phyloP scores from a whole-genome alignment of 2,113 vertebrate genomes.

The Hyla sarda region DNA sequence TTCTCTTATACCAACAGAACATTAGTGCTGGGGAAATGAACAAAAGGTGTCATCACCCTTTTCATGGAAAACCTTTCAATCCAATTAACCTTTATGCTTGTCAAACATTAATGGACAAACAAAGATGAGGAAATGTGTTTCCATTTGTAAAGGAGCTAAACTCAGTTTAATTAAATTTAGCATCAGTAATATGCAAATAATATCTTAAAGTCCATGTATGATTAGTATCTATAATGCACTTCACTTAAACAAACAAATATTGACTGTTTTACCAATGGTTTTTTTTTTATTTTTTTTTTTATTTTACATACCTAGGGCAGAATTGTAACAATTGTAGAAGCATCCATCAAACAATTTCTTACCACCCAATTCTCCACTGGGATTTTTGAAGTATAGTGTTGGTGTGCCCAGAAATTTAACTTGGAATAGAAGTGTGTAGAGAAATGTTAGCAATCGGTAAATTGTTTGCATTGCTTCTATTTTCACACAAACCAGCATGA shows the following conservation, averaged over 20 bases:
- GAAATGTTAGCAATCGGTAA: too few relatives aligned
- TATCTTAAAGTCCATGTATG: background rate
- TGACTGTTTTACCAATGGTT: background rate
- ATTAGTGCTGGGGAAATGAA: conserved; percentile 12
- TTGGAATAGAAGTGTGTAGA: too few relatives aligned
- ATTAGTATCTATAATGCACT: background rate
- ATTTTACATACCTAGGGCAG: too few relatives aligned
- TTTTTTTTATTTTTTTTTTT: too few relatives aligned
- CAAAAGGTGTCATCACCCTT: conserved; percentile 8
- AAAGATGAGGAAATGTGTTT: conserved; percentile 37
- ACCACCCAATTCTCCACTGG: too few relatives aligned
- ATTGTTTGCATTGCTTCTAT: too few relatives aligned
- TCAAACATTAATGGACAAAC: conserved; percentile 47
- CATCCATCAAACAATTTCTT: too few relatives aligned
- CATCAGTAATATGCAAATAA: conserved; percentile 24
- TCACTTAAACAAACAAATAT: background rate
- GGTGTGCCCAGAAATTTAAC: too few relatives aligned
- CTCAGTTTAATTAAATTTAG: conserved; percentile 31
- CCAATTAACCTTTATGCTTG: conserved; percentile 36
- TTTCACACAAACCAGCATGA: too few relatives aligned
- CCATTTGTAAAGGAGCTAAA: conserved; percentile 40
- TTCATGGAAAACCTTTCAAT: conserved; percentile 15
- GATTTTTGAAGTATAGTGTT: too few relatives aligned
- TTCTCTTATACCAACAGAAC: conserved; percentile 21
- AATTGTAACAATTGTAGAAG: too few relatives aligned